Base-by-base conservation (phyloP, 2,888 invertebrate genomes). In the Leptinotarsa peninsularis region DNA sequence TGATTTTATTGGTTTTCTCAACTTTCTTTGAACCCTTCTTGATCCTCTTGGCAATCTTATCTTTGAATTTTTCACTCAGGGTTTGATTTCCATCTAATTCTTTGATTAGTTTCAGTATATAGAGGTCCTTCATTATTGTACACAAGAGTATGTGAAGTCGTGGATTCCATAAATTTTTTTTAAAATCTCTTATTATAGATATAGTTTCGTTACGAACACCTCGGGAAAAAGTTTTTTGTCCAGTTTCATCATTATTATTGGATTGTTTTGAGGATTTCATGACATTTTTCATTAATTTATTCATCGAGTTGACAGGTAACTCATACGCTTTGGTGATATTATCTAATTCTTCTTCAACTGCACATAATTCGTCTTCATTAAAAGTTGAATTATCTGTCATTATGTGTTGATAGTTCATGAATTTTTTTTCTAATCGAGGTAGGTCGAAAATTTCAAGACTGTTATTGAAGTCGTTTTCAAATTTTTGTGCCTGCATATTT, bases 41-140 rank as follows among this genome's bases (percentile, higher is more conserved):
- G 18, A 10, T 21, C 17, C 18, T 43, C 10, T 60, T 70, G 33
- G 1, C 13, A 10, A 49, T 17, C 5, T n/a, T 49, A 23, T 49
- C 17, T 14, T 58, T 13, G 2, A 49, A 21, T 58, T 58, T 58
- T 49, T 18, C 17, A 21, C 7, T 21, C 33, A 27, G 7, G 17
- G 1, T 21, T 4, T 49, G 70, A 67, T 50, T 78, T 66, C 76
- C 78, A 50, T 82, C 82, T 27, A 83, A 67, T 49, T 84, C 81
- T 21, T 79, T 80, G 0, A 84, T 78, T 14, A 84, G 67, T 73
- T 81, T 84, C 14, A 84, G 78, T 10, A 84, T 71, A 60, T 83
- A 84, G 15, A 84, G 69, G 74, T 84, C 84, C 75, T 84, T 82
- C 63, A 84, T 72, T 4, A 84, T 60, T 10, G 82, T 83, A 54